phyloP scores from a whole-genome alignment of 2,888 invertebrate species.

The Heliothis peltigera region DNA sequence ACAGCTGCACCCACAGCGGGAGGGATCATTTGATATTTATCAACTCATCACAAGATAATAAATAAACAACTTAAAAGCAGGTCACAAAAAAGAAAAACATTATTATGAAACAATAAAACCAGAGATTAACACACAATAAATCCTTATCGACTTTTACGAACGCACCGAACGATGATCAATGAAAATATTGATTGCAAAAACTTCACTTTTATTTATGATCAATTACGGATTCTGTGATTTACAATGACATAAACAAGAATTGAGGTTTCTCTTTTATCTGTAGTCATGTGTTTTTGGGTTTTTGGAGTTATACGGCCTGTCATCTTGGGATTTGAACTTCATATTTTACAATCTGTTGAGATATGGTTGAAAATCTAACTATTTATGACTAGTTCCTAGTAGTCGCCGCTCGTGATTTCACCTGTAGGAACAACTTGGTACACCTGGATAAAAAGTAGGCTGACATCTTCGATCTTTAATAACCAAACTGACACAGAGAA shows the following conservation, averaged over 20 bases:
- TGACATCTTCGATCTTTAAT: too few relatives aligned
- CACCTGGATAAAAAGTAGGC: too few relatives aligned
- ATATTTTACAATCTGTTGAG: constrained; percentile 7
- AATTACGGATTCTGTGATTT: constrained; percentile 46
- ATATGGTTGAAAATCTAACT: too few relatives aligned
- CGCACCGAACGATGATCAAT: constrained; percentile 23
- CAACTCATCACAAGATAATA: too few relatives aligned
- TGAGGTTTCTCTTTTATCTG: constrained; percentile 44
- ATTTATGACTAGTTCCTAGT: too few relatives aligned
- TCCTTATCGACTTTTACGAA: constrained; percentile 20
- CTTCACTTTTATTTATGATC: constrained; percentile 29
- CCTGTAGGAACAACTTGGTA: too few relatives aligned
- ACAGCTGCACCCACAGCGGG: too few relatives aligned
- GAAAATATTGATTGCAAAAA: constrained; percentile 37
- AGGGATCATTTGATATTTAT: too few relatives aligned
- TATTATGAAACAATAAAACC: constrained; percentile 1
- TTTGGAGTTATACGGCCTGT: constrained; percentile 12
- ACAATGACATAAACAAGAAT: constrained; percentile 41
- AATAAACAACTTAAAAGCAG: constrained; percentile 4
- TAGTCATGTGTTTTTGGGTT: background rate
- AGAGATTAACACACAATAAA: constrained; percentile 16
- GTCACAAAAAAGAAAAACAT: background rate
- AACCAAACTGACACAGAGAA: too few relatives aligned
- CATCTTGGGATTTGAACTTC: constrained; percentile 6
- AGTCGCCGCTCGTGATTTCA: too few relatives aligned